Base-by-base conservation (phyloP, 1,140 invertebrate species). In the Danaus plexippus region DNA sequence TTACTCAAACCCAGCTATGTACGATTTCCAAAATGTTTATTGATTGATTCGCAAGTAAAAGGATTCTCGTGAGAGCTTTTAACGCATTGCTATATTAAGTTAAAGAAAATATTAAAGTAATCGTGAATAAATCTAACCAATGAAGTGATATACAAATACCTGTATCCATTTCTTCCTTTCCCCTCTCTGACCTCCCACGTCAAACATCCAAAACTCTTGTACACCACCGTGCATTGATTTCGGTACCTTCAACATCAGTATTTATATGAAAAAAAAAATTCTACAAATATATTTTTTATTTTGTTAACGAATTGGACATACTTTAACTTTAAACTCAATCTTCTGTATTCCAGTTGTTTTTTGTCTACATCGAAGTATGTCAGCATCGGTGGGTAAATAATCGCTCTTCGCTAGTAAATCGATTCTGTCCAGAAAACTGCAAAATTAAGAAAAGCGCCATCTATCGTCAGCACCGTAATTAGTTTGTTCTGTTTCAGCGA, bases 81-180 rank as follows among this genome's bases (percentile, higher is more conserved):
- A 32, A 32, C 22, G 22, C 6, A n/a, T n/a, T n/a, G n/a, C n/a
- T n/a, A n/a, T n/a, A n/a, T n/a, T n/a, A n/a, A n/a, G n/a, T n/a
- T n/a, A n/a, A n/a, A n/a, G n/a, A n/a, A n/a, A n/a, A n/a, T n/a
- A n/a, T n/a, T n/a, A n/a, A n/a, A n/a, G n/a, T n/a, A n/a, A n/a
- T n/a, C n/a, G n/a, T n/a, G n/a, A n/a, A n/a, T n/a, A n/a, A n/a
- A n/a, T 1, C 15, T 15, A 15, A 15, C 3, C 3, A 15, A 8
- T 32, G 7, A 32, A 10, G 10, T 50, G 18, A 0, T 50, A 18
- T 9, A 40, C 9, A 13, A 9, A 68, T 64, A 92, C 91, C 75
- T 94, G 92, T 61, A 94, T 95, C 94, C 94, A 95, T 77, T 95
- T 95, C 66, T 92, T 92, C 18, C 94, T 83, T 75, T 96, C 93